Evolutionary conservation across 1,140 invertebrate genomes (phyloP), one percentile per base, ranked within the genome.

Genomic region (Frieseomelitta varia): DNA sequence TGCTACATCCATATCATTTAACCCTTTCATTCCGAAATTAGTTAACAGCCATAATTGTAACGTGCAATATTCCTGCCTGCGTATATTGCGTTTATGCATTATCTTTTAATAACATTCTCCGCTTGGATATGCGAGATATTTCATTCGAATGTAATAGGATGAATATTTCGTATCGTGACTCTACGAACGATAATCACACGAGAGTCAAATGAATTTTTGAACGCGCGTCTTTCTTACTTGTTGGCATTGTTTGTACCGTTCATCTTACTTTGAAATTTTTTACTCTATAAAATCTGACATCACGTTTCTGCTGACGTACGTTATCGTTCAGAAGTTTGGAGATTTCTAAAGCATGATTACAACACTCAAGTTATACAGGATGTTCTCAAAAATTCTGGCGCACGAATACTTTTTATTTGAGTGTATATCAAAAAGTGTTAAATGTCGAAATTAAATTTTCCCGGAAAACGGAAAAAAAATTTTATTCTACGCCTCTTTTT

Each of bases 251-350:
- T 47, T 27, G 4, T n/a, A n/a, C 47, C 6, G 67, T 19, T 51
- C 8, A 19, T 53, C 0, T 53, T n/a, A n/a, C 39, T 14, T n/a
- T 24, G 27, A 6, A 21, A 19, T 3, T 0, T 53, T 47, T 12
- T 2, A 15, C 34, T 12, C 2, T 47, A 76, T 76, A 76, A 76
- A 76, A 76, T 76, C 74, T 61, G 74, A 61, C 74, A 76, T 76
- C 34, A 76, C 74, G 27, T n/a, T 30, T 76, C 55, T 27, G 4
- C 39, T 8, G 8, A 47, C 8, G 39, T 47, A 47, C 39, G 39
- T 47, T 47, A 47, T 47, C 39, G 39, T 47, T 6, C 6, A 10
- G 8, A 47, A 47, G 39, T 47, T 47, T 47, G 8, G 6, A 47
- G 39, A 47, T 47, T 10, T 47, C 8, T 8, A 47, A 8, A 47